Conservation (phyloP, 1,140 invertebrate genomes). For the Cryptotermes secundus region DNA sequence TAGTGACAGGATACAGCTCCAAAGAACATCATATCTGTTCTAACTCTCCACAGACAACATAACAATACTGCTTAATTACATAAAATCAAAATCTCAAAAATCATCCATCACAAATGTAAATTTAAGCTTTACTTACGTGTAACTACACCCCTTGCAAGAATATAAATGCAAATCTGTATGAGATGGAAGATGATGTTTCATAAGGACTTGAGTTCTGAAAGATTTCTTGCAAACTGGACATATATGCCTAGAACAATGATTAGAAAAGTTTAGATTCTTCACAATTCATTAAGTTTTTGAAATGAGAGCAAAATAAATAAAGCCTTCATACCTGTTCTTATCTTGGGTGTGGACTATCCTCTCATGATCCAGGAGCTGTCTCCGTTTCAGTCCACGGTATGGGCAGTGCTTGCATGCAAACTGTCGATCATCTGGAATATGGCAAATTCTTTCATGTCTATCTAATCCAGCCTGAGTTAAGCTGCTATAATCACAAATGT, state of each 20-base stretch:
- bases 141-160: neutral
- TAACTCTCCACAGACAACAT: no score
- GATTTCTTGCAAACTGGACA: conserved; percentile 2
- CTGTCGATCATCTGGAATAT: neutral
- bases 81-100: neutral
- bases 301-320: no score
- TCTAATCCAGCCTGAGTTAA: neutral
- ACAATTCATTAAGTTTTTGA: no score
- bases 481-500: neutral
- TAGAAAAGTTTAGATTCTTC: neutral
- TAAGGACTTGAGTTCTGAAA: neutral
- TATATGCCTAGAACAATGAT: neutral
- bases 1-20: no score
- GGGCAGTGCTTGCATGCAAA: neutral
- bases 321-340: neutral
- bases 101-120: neutral
- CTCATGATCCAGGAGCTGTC: neutral
- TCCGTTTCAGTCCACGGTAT: neutral
- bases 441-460: neutral
- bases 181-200: conserved; percentile 12
- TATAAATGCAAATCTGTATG: neutral
- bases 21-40: no score
- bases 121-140: neutral
- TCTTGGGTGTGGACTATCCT: neutral
- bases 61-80: neutral